Evolutionary conservation across 2,797 vertebrate species (phyloP).

Genomic region (Pristis pectinata): DNA sequence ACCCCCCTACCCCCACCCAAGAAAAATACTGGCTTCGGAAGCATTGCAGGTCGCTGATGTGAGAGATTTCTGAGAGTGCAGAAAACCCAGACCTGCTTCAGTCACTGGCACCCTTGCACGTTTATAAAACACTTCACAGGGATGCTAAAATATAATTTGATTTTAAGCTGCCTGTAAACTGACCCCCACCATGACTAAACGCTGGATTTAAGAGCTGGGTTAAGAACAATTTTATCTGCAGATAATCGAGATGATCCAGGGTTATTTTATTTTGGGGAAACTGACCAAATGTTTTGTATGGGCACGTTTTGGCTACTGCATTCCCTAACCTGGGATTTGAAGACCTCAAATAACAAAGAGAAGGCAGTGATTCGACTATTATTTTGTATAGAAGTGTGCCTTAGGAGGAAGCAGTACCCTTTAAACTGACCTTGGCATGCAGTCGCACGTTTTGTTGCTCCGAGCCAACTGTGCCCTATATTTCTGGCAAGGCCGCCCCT

Average conservation of each 20-base stretch:
- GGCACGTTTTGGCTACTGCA: no score
- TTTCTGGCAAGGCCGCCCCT: neutral
- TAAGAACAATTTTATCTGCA: neutral
- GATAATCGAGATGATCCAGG: no score
- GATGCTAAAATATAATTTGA: neutral
- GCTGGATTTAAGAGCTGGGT: neutral
- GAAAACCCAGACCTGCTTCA: no score
- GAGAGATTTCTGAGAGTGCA: neutral
- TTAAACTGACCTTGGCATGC: slow-evolving; percentile 9
- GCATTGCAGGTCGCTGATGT: neutral
- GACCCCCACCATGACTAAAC: neutral
- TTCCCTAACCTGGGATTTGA: neutral
- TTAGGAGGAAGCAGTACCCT: neutral
- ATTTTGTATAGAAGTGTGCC: neutral
- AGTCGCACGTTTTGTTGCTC: neutral
- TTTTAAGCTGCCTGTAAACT: neutral
- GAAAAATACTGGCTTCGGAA: neutral
- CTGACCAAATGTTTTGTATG: neutral
- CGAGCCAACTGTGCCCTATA: neutral
- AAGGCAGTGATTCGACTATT: neutral
- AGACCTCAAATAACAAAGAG: neutral
- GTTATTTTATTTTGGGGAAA: neutral
- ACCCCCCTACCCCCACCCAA: no score
- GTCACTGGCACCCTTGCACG: neutral
- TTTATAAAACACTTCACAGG: neutral